Evolutionary conservation across 2,113 vertebrate genomes (phyloP).

Genomic region (Thunnus thynnus): DNA sequence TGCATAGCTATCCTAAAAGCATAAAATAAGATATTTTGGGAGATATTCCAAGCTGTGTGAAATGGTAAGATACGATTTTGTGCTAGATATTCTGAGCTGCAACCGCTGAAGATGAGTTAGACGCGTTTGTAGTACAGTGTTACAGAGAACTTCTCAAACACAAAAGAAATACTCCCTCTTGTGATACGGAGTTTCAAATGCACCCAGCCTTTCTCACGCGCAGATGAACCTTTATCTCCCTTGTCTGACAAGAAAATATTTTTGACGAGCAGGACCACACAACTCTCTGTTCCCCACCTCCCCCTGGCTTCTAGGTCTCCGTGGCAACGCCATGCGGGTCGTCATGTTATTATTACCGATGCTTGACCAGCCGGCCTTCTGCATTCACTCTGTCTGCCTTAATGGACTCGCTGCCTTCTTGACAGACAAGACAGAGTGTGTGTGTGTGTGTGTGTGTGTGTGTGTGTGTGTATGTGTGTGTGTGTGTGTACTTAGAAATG

Average conservation of each 20-base stretch:
- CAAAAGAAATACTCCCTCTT: conserved; percentile 20
- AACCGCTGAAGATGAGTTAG: not conserved
- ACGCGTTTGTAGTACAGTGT: not conserved
- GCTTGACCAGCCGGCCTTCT: conserved; percentile 68
- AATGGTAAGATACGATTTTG: not conserved
- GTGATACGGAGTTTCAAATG: conserved; percentile 28
- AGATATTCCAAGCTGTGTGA: not conserved
- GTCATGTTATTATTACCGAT: conserved; percentile 66
- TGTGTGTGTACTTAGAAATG: not conserved
- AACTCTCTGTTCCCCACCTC: conserved; percentile 49
- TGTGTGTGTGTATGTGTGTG: conserved; percentile 24
- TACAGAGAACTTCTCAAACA: not conserved
- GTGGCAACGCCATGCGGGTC: conserved; percentile 65
- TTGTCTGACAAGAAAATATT: conserved; percentile 62
- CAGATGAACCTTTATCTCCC: conserved; percentile 57
- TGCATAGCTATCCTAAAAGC: not conserved
- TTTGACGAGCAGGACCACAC: conserved; percentile 72
- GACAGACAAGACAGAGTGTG: conserved; percentile 46
- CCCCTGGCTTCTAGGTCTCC: conserved; percentile 54
- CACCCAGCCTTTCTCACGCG: conserved; percentile 41
- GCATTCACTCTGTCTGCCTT: conserved; percentile 65
- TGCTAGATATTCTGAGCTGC: not conserved
- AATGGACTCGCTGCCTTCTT: conserved; percentile 68
- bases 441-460: conserved; percentile 9
- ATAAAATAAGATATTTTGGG: not conserved